Evolutionary conservation across 2,113 vertebrate species (phyloP), one percentile per base, ranked within the genome.

Genomic region (Speoplatyrhinus poulsoni): DNA sequence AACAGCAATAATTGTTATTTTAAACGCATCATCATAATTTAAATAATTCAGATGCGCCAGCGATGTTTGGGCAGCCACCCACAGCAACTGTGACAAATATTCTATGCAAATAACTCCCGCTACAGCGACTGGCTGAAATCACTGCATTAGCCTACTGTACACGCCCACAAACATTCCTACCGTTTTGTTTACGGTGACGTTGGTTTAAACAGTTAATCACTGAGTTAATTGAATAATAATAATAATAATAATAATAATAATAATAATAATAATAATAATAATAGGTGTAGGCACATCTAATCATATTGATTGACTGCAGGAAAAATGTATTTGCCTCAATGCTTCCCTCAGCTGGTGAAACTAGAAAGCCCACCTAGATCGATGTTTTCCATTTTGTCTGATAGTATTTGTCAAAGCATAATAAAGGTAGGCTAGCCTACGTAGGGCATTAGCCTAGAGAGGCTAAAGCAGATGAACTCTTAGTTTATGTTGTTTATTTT

Each of bases 1-100:
- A 41, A 41, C 36, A 8, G 36, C 0, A 41, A 41, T 41, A 1
- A 5, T 41, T 41, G 36, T 41, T 8, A 41, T 41, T 41, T 41
- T 41, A 41, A 41, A 41, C 36, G 3, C 26, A 26, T 26, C 26
- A 26, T 26, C 26, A 26, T 8, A 41, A 6, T 41, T 41, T 41
- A 41, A 41, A 41, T 8, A 1, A 41, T 41, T 41, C 36, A 41
- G 36, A 41, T 41, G 36, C 36, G 36, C 3, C 36, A 3, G 69
- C 48, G 67, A 58, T 47, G 57, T 72, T 82, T 86, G 57, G 75
- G 71, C 81, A 76, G 76, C 76, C 63, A 85, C n/a, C 9, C 69
- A 36, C 15, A 33, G 60, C 60, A 65, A 9, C 55, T 60, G 50
- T 69, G 50, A 47, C 1, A 46, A 74, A 62, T 26, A 26, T 26